Base-by-base conservation (phyloP, 2,888 invertebrate species). In the Drosophila neotestacea region DNA sequence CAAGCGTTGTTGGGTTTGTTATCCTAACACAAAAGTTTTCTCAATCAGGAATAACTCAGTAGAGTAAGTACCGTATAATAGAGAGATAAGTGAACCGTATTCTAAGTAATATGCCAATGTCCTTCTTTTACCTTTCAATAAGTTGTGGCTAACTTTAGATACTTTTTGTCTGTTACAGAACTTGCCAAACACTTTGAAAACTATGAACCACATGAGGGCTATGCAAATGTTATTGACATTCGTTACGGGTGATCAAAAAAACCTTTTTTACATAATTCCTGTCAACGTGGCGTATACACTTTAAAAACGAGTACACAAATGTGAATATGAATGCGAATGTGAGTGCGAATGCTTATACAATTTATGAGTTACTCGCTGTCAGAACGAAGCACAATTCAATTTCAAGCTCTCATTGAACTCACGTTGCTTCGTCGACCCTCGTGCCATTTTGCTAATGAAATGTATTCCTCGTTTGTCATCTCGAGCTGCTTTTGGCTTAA, bases 381-480 rank as follows among this genome's bases (percentile, higher is more conserved):
- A 74, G 32, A 38, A 34, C n/a, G 30, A 4, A n/a, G 41, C 39
- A 32, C 60, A 63, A 58, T 78, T 67, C 63, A 74, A 76, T 75
- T 75, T 52, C 7, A 54, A 48, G 42, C 47, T 55, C 51, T 9
- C 72, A 36, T 51, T 16, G 70, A 65, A 62, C 70, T 51, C 46
- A 70, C 62, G 16, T 36, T 42, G 36, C 9, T 30, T 10, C 6
- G 36, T 54, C 39, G 36, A 46, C 36, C 36, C 34, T 6, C 34
- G 39, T 56, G 39, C 79, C 60, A 79, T 77, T 71, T 75, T 39
- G 27, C 61, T 77, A 77, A 77, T 77, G 77, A 77, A 77, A 78
- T 70, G 41, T 13, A 34, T 38, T n/a, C 27, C 36, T 61, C n/a
- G 7, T 39, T 41, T 16, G 10, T 36, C 42, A 30, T 44, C 54